Evolutionary conservation across 53 echinoderm and acorn worm genomes (phyloP), one percentile per base, ranked within the genome.

Genomic region (Holothuria scabra): DNA sequence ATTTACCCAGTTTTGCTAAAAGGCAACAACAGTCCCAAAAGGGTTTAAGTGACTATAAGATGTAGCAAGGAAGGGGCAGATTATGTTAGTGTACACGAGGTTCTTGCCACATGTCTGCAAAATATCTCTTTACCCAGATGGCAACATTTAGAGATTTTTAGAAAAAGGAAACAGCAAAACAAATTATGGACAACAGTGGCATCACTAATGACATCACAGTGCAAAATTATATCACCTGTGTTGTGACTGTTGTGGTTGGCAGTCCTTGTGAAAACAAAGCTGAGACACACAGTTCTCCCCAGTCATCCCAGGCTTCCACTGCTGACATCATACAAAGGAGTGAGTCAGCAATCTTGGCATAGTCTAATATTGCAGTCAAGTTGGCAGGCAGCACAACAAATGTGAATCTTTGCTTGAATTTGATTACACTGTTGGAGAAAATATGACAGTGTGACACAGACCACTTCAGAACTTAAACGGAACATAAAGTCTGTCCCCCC

Each of bases 221-320:
- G 18, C 18, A 52, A 52, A 46, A 16, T 52, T 32, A 29, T 18
- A 85, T 38, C 81, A 97, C 97, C 97, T 94, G 90, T 87, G 86
- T 86, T 61, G 90, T 90, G n/a, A 92, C 66, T 10, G 93, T 93
- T 9, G 90, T 90, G 30, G 97, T 82, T 31, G 97, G 97, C 79
- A 97, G 52, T 20, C 92, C 97, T 81, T 97, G 97, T 7, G 97
- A 86, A 89, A 97, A 97, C 30, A 97, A 75, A 76, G 94, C 90
- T 21, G 97, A 81, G 46, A 97, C 66, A 48, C 97, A 97, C 31
- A 89, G 92, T 82, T 97, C 97, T 56, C 97, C 97, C 92, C 92
- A 97, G 2, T 72, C 85, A 80, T 97, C 97, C 91, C 94, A 94
- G 52, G 92, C 90, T 59, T 88, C 92, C 35, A 81, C 83, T 19